Percentiles rank a stretch among this genome's conserved stretches.
phyloP scores from a whole-genome alignment of 2,888 invertebrate genomes.

The Oscheius onirici region DNA sequence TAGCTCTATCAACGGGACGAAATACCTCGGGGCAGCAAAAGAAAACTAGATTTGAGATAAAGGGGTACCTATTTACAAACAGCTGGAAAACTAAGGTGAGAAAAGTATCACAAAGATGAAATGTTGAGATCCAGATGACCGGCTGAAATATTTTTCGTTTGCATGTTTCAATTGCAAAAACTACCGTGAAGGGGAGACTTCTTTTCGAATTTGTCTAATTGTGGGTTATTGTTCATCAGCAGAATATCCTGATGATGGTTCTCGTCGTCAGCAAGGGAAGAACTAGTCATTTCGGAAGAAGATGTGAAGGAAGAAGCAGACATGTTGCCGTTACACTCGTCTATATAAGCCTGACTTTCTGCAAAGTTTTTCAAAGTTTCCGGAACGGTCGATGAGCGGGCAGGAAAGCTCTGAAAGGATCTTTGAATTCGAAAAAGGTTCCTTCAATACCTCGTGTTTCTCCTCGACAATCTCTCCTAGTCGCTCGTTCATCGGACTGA shows the following conservation, averaged over 20 bases:
- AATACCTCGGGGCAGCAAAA: neutral
- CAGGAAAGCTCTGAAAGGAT: conserved; percentile 44
- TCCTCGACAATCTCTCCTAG: conserved; percentile 57
- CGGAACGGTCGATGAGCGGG: conserved; percentile 66
- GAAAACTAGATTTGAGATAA: neutral
- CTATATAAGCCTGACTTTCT: conserved; percentile 9
- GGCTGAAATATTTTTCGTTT: conserved; percentile 25
- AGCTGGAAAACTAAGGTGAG: neutral
- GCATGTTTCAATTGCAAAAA: neutral
- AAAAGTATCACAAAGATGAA: conserved; percentile 39
- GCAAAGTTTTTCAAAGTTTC: conserved; percentile 51
- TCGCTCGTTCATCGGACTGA: conserved; percentile 55
- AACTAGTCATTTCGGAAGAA: conserved; percentile 29
- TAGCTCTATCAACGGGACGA: neutral
- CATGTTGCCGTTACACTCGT: conserved; percentile 34
- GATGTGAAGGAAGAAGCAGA: conserved; percentile 26
- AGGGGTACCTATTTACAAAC: conserved; percentile 23
- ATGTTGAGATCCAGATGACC: conserved; percentile 47
- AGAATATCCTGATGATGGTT: conserved; percentile 33
- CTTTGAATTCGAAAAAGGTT: too few relatives aligned
- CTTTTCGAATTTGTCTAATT: conserved; percentile 14
- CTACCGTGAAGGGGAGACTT: conserved; percentile 27
- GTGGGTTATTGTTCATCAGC: conserved; percentile 27
- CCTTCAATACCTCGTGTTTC: conserved; percentile 21
- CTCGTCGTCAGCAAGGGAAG: conserved; percentile 39